Conservation (phyloP, 2,113 vertebrate genomes). For the Steatornis caripensis region DNA sequence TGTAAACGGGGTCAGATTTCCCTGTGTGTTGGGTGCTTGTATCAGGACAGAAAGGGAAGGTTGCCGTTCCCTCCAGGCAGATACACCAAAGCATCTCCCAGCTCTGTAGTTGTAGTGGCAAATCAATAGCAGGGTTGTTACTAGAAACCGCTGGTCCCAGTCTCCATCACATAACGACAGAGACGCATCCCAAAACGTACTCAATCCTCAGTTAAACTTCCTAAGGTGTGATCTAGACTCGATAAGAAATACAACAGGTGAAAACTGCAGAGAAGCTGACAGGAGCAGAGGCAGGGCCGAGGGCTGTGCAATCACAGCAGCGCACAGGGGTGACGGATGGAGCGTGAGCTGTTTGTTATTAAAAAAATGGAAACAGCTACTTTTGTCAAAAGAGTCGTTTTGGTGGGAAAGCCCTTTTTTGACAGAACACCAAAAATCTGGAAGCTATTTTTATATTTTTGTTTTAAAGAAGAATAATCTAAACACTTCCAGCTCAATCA, state of each 20-base stretch:
- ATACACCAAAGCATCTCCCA: constrained; percentile 6
- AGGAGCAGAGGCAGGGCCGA: neutral
- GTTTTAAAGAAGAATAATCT: neutral
- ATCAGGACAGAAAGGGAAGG: neutral
- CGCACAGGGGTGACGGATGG: neutral
- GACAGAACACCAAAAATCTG: constrained; percentile 13
- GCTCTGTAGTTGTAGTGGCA: neutral
- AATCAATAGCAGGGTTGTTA: constrained; percentile 17
- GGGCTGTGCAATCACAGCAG: neutral
- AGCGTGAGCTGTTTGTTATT: neutral
- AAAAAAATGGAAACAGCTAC: neutral
- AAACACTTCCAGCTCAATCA: neutral
- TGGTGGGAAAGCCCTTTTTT: constrained; percentile 3
- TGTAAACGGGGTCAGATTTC: neutral
- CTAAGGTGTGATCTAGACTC: neutral
- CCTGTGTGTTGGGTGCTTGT: neutral
- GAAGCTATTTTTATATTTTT: neutral
- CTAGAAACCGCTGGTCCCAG: neutral
- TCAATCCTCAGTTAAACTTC: neutral
- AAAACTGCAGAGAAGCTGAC: neutral
- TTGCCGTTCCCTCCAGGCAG: neutral
- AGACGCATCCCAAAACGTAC: neutral
- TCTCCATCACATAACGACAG: neutral
- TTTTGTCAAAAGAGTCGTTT: neutral
- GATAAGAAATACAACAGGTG: neutral